Base-by-base conservation (phyloP, 2,888 invertebrate species). In the Catocala nupta region DNA sequence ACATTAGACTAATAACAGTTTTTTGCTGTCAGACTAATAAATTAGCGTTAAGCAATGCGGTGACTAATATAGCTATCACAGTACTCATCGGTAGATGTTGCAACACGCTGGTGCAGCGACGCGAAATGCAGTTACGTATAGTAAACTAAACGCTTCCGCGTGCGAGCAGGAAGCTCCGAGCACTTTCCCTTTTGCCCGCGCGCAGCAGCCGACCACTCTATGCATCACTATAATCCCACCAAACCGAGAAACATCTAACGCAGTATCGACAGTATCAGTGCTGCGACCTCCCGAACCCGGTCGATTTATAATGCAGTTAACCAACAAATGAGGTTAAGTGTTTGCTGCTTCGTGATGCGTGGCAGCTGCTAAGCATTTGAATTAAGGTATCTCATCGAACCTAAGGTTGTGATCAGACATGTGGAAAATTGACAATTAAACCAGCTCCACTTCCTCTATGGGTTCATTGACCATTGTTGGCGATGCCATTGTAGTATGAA, bases 181-280 rank as follows among this genome's bases (percentile, higher is more conserved):
- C 90, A 93, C 93, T 94, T 94, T 94, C 93, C 92, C 93, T 93
- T 93, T 94, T 92, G 90, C 92, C 91, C 83, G 89, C 81, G 90
- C 91, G 90, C 93, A 92, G 92, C 92, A 92, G 92, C 91, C 91
- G 85, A 87, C 83, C 82, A 82, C 86, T 81, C 84, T 86, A 89
- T 89, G 88, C 90, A 90, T 87, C 87, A 85, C 73, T 88, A 88
- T 88, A 86, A 91, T 77, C 85, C 89, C 68, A 77, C 88, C 79
- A 76, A 83, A 80, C 73, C 55, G 55, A 82, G 63, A 70, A 59
- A 66, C 71, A 75, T 73, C 77, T 69, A 69, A 63, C 65, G 52
- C 58, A 59, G 52, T 53, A 75, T 61, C 51, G 62, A 48, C 60
- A 57, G 58, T 62, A 68, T 70, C 70, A 55, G 60, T 59, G 59